Evolutionary conservation across 2,888 invertebrate genomes (phyloP).

Genomic region (Tetragonisca angustula): DNA sequence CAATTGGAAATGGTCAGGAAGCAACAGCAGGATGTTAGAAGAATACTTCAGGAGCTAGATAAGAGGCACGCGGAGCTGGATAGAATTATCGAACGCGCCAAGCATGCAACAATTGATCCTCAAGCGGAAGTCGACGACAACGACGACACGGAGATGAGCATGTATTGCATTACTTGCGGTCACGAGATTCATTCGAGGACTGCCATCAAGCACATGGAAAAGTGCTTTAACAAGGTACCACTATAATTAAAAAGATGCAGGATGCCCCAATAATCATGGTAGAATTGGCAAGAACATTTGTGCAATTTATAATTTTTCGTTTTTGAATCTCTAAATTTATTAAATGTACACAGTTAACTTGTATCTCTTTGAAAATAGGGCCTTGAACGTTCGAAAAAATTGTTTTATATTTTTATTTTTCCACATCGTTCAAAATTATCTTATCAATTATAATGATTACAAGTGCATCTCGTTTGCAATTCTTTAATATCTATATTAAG

Average conservation of each 20-base stretch:
- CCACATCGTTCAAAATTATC: no score
- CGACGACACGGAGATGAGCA: conserved; percentile 91
- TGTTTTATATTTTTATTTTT: no score
- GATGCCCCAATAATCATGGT: no score
- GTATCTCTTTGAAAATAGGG: no score
- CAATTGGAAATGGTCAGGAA: conserved; percentile 90
- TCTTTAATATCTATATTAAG: neutral
- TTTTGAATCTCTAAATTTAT: no score
- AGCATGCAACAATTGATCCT: conserved; percentile 88
- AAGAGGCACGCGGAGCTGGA: conserved; percentile 92
- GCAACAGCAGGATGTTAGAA: conserved; percentile 91
- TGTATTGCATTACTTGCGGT: conserved; percentile 98
- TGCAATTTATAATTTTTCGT: no score
- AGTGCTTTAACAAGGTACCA: conserved; percentile 95
- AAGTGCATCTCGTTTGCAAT: no score
- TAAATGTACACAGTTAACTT: no score
- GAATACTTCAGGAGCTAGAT: conserved; percentile 92
- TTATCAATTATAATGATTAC: no score
- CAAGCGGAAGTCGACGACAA: conserved; percentile 86
- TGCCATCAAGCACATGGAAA: conserved; percentile 98
- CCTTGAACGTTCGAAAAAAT: no score
- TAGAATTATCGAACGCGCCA: conserved; percentile 91
- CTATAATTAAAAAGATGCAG: neutral
- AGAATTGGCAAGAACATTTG: no score
- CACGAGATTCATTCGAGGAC: conserved; percentile 96